Percentiles rank a stretch among this genome's conserved stretches.
Conservation (phyloP, 2,113 vertebrate species). For the Columba livia region DNA sequence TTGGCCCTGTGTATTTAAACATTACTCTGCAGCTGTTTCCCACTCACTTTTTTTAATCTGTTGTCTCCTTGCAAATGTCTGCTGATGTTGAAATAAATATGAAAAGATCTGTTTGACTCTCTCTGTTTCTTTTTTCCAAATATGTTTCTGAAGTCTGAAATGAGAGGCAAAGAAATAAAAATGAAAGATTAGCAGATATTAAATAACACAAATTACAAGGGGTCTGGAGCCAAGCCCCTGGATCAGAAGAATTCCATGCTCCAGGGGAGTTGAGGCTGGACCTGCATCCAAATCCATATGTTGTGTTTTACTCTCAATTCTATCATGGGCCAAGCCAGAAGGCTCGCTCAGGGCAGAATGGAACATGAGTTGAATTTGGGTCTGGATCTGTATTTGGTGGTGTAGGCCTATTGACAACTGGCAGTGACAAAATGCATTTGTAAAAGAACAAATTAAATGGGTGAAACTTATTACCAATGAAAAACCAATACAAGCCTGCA, state of each 20-base stretch:
- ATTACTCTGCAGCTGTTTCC: neutral
- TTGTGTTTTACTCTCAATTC: neutral
- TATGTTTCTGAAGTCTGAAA: neutral
- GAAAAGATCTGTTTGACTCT: neutral
- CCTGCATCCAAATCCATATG: neutral
- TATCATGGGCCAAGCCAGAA: neutral
- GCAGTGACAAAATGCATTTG: neutral
- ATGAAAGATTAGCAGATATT: neutral
- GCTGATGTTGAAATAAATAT: neutral
- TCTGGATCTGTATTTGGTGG: neutral
- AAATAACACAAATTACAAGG: neutral
- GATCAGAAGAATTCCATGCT: neutral
- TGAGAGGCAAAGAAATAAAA: neutral
- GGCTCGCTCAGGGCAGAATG: neutral
- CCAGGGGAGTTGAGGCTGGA: neutral
- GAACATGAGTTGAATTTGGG: neutral
- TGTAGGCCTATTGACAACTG: neutral
- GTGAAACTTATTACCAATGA: neutral
- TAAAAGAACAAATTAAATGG: neutral
- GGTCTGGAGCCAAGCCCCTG: neutral
- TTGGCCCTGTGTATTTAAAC: neutral
- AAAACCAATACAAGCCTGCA: neutral
- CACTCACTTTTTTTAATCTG: neutral
- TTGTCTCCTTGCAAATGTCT: neutral
- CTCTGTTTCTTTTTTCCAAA: neutral